Evolutionary conservation across 2,113 vertebrate species (phyloP).

Genomic region (Nothocercus julius): DNA sequence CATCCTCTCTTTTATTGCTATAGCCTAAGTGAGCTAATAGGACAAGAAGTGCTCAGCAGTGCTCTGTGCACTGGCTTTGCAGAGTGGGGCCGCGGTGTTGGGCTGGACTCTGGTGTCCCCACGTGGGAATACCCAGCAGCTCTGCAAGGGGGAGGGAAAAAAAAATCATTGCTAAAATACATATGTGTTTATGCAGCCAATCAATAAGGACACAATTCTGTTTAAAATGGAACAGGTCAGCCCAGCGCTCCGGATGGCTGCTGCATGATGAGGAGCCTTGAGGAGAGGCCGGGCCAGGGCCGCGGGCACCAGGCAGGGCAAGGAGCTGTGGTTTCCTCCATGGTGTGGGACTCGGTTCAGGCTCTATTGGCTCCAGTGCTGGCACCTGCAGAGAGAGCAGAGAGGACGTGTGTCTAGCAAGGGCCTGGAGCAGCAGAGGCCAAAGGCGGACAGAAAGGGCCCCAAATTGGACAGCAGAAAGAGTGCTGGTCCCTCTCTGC

Average conservation of each 20-base stretch:
- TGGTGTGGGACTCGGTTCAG: neutral
- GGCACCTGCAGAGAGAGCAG: rapidly evolving
- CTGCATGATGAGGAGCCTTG: neutral
- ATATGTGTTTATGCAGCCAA: neutral
- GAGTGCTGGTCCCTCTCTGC: neutral
- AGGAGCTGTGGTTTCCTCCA: rapidly evolving
- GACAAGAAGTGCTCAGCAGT: neutral
- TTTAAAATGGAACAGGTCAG: neutral
- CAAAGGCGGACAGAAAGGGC: neutral
- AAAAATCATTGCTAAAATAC: neutral
- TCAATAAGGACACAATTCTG: neutral
- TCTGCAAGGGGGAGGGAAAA: neutral
- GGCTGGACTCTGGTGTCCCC: neutral
- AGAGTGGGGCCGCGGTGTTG: neutral
- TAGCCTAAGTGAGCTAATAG: neutral
- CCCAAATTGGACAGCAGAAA: neutral
- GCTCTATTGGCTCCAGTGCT: neutral
- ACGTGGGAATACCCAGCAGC: neutral
- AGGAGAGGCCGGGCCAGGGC: rapidly evolving
- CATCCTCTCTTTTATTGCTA: neutral
- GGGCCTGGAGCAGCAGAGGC: neutral
- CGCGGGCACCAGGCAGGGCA: rapidly evolving
- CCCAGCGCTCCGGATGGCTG: rapidly evolving
- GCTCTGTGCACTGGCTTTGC: rapidly evolving
- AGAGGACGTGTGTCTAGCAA: neutral